Base-by-base conservation (phyloP, 2,797 vertebrate genomes). In the Oreochromis grahami region DNA sequence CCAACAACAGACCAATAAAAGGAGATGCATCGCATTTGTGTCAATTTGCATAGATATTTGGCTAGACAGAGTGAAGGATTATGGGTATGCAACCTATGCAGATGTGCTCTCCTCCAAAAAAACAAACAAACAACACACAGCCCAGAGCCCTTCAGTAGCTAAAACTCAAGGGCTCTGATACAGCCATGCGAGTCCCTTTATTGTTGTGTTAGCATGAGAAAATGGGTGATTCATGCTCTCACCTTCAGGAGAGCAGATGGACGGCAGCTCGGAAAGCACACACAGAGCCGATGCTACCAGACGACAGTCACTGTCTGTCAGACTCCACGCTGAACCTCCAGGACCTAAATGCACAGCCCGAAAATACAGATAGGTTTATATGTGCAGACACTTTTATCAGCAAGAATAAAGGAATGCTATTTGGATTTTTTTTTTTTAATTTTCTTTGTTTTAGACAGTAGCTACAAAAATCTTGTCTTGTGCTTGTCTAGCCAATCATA, bases 231-330 rank as follows among this genome's bases (percentile, higher is more conserved):
- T 72, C 9, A 19, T 19, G 43, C 43, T 32, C 24, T 91, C 95
- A 99, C 98, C 98, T 97, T 98, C 97, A 82, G 98, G 98, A 88
- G 98, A 99, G 91, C 98, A 99, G 91, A 99, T 86, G 24, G 97
- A 96, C 38, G 97, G 97, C 86, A 99, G 96, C 87, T 98, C 97
- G 76, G 98, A 96, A 38, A 99, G 97, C 93, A 99, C 98, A 84
- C 89, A 92, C 92, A 99, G 89, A 17, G 98, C 97, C 5, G 96
- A 96, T 4, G 96, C 94, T 83, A 99, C 95, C 85, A 98, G 92
- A 13, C 72, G 93, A 43, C 96, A 97, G 89, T 97, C 97, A 10
- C 95, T 92, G 91, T 97, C 95, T 8, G 94, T 96, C 41, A 98
- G 81, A 76, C 90, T 86, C 88, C 96, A 96, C 84, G 95, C 94